Base-by-base conservation (phyloP, 2,888 invertebrate genomes). In the Drosophila niveifrons region DNA sequence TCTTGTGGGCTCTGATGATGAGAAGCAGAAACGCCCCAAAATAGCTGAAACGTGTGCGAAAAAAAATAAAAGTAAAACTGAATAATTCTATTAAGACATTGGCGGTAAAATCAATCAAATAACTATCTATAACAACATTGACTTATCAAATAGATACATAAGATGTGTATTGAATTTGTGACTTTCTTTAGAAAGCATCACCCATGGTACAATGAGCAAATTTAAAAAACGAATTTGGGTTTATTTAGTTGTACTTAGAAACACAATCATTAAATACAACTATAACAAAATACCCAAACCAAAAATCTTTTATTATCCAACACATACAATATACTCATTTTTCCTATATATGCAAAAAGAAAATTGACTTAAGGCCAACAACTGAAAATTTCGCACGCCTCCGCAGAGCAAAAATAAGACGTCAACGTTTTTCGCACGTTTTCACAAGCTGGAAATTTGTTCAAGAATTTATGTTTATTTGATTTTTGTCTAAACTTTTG, bases 1-100 rank as follows among this genome's bases (percentile, higher is more conserved):
- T 52, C 7, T 66, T 47, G 1, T 23, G 3, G 11, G 11, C n/a
- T 36, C 10, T 28, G 36, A 39, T 56, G 43, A 46, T 34, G 34
- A 43, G 13, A 75, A 55, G 13, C 61, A 47, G 44, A 66, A 53
- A 28, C 41, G 57, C 58, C 63, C 74, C 34, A 72, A 78, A 78
- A 68, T 68, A 77, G 48, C 11, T 41, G 9, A 10, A 48, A 43
- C 48, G 28, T 31, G 31, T 71, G 52, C 48, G 29, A 55, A 57
- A 59, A 57, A 59, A 72, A 58, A 28, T 74, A 70, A 76, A 58
- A 39, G 53, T 29, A 31, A 34, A 41, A 36, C 44, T 41, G n/a
- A 53, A 56, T 36, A 56, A 51, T 62, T 75, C 57, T 56, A 55
- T 58, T 43, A 47, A 62, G 55, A 65, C n/a, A 17, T 6, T 23